Evolutionary conservation across 2,113 vertebrate genomes (phyloP).

Genomic region (Bettongia penicillata): DNA sequence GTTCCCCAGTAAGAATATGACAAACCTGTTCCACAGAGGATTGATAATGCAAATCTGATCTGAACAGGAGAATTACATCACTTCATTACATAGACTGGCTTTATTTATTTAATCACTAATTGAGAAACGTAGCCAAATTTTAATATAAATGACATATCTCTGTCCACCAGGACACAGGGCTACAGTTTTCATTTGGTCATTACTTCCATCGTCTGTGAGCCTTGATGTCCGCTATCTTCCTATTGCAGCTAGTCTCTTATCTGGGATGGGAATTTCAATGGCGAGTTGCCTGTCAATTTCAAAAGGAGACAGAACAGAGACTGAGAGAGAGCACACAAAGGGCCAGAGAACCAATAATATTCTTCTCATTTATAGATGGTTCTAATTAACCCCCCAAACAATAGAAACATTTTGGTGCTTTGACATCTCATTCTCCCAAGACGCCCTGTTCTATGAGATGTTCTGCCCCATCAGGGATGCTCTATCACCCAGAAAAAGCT

Average conservation of each 20-base stretch:
- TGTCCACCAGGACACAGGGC: slow-evolving; percentile 51
- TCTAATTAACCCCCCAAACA: slow-evolving; percentile 69
- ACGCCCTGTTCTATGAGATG: not conserved
- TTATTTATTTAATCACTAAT: slow-evolving; percentile 69
- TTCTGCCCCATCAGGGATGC: not conserved
- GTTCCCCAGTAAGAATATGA: slow-evolving; percentile 28
- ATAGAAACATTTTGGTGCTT: slow-evolving; percentile 53
- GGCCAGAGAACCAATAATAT: slow-evolving; percentile 25
- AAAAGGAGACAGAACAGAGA: slow-evolving; percentile 54
- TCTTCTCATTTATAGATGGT: slow-evolving; percentile 33
- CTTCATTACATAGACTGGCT: slow-evolving; percentile 41
- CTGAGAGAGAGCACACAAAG: slow-evolving; percentile 68
- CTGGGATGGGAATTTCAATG: slow-evolving; percentile 74
- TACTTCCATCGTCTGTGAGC: slow-evolving; percentile 38
- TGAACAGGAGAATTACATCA: slow-evolving; percentile 61
- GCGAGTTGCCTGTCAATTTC: slow-evolving; percentile 65
- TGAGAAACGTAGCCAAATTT: slow-evolving; percentile 70
- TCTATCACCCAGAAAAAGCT: not conserved
- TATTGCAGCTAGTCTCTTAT: slow-evolving; percentile 73
- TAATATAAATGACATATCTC: slow-evolving; percentile 78
- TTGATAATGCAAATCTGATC: slow-evolving; percentile 64
- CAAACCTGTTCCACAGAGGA: slow-evolving; percentile 53
- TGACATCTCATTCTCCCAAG: not conserved
- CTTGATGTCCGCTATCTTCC: slow-evolving; percentile 79
- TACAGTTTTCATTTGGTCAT: slow-evolving; percentile 66